phyloP scores from a whole-genome alignment of 2,888 invertebrate genomes.

The Lordiphosa fenestrarum region DNA sequence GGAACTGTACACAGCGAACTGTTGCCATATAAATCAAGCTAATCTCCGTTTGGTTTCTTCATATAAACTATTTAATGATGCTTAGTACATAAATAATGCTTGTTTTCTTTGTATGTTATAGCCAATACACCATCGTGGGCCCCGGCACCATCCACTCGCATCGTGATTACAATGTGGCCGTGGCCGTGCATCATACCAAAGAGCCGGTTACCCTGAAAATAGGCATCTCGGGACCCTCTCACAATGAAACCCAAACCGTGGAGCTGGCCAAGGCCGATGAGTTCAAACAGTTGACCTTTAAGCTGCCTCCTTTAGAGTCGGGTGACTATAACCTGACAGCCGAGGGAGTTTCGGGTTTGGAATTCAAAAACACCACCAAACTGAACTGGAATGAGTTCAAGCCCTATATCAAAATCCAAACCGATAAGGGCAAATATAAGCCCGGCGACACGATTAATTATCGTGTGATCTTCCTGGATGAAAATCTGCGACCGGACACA shows the following conservation, averaged over 20 bases:
- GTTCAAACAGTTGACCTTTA: conserved; percentile 62
- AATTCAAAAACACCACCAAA: conserved; percentile 87
- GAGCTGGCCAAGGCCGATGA: conserved; percentile 53
- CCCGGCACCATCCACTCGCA: conserved; percentile 90
- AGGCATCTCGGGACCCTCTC: conserved; percentile 71
- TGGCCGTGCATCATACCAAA: conserved; percentile 82
- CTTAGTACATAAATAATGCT: no score
- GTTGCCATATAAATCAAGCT: background rate
- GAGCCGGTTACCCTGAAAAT: conserved; percentile 65
- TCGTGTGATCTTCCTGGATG: conserved; percentile 82
- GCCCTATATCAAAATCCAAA: conserved; percentile 88
- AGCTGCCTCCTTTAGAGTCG: conserved; percentile 55
- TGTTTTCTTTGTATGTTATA: conserved; percentile 13
- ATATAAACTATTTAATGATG: conserved; percentile 15
- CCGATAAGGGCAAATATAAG: conserved; percentile 94
- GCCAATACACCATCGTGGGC: conserved; percentile 88
- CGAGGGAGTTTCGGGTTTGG: conserved; percentile 86
- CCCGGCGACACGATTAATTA: conserved; percentile 92
- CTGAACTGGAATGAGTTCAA: conserved; percentile 83
- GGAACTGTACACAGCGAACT: no score
- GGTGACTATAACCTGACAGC: conserved; percentile 89
- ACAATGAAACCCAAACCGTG: conserved; percentile 63
- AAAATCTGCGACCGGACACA: conserved; percentile 86
- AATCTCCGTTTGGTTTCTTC: background rate
- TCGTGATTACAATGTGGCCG: conserved; percentile 90